A percentile compares a stretch with the other conserved stretches of the same genome.
Conservation (phyloP, 2,888 invertebrate genomes). For the Perizoma flavofasciatum region DNA sequence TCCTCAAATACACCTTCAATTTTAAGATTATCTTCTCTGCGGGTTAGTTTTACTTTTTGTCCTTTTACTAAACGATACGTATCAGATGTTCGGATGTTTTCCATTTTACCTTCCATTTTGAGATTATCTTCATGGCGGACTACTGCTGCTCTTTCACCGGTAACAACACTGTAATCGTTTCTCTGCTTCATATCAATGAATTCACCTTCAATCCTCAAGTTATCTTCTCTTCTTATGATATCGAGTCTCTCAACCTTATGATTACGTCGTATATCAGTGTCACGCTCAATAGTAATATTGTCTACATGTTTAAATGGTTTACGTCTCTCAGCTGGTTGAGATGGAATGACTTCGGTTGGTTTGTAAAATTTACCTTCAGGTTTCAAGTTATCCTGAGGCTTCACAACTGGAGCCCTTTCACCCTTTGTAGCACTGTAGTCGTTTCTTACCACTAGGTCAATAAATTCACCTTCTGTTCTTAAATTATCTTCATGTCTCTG, state of each 20-base stretch:
- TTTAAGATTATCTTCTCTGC: conserved; percentile 83
- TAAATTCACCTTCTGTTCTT: conserved; percentile 81
- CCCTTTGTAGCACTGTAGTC: conserved; percentile 82
- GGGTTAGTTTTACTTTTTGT: conserved; percentile 80
- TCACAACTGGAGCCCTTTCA: conserved; percentile 85
- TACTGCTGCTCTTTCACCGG: conserved; percentile 78
- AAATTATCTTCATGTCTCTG: conserved; percentile 85
- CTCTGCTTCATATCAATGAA: conserved; percentile 82
- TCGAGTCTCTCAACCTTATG: conserved; percentile 84
- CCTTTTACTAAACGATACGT: conserved; percentile 82
- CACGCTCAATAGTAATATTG: conserved; percentile 83
- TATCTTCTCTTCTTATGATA: conserved; percentile 85
- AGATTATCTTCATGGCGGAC: conserved; percentile 86
- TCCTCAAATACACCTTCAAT: conserved; percentile 87
- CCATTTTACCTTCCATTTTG: conserved; percentile 85
- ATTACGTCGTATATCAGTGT: conserved; percentile 58
- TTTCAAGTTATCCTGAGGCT: conserved; percentile 86
- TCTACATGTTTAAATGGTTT: conserved; percentile 83
- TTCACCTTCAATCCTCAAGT: conserved; percentile 84
- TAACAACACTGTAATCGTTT: conserved; percentile 80
- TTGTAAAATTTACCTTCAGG: conserved; percentile 83
- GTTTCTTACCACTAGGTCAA: conserved; percentile 76
- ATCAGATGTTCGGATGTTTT: conserved; percentile 78
- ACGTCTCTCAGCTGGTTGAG: conserved; percentile 83
- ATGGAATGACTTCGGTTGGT: conserved; percentile 71